phyloP scores from a whole-genome alignment of 2,113 vertebrate species.

The Ceyx margarethae region DNA sequence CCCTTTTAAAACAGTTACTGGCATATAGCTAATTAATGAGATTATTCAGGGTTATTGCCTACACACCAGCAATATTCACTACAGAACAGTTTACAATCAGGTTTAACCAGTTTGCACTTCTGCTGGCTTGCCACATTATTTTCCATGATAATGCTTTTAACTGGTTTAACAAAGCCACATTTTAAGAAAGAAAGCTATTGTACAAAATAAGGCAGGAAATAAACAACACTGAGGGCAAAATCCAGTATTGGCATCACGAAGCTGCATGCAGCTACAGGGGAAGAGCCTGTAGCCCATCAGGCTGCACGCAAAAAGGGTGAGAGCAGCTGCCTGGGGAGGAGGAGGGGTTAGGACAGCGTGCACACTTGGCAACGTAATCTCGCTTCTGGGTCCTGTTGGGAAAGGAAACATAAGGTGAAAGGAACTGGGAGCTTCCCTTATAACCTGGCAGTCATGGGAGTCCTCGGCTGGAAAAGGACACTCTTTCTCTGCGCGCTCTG shows the following conservation, averaged over 20 bases:
- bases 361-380: not conserved
- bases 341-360: too few species aligned
- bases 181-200: not conserved
- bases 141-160: conserved; percentile 21
- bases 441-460: not conserved
- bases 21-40: conserved; percentile 29
- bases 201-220: not conserved
- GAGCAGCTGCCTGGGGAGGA: not conserved
- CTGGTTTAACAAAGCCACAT: not conserved
- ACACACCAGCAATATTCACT: not conserved
- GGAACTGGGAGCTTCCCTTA: not conserved
- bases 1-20: conserved; percentile 31
- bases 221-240: not conserved
- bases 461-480: not conserved
- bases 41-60: conserved; percentile 19
- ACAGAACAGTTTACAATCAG: conserved; percentile 10
- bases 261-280: not conserved
- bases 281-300: not conserved
- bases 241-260: not conserved
- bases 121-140: not conserved
- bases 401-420: not conserved
- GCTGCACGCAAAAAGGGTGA: not conserved
- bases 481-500: not conserved
- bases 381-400: not conserved
- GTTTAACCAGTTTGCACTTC: conserved; percentile 21